phyloP scores from a whole-genome alignment of 2,113 vertebrate species.

The Indicator maculatus region DNA sequence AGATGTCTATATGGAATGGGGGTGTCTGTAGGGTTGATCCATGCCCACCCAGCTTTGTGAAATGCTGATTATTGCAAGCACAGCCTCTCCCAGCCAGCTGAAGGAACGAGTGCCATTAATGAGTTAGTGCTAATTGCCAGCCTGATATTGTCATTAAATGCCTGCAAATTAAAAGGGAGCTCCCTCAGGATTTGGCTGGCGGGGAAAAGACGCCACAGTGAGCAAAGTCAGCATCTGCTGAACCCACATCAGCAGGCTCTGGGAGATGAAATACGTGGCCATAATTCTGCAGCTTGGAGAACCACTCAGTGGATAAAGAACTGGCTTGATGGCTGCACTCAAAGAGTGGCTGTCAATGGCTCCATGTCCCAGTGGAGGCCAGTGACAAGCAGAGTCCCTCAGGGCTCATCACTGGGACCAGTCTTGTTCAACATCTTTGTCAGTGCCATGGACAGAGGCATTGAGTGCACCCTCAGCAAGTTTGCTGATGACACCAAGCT shows the following conservation, averaged over 20 bases:
- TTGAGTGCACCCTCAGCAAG: too few species aligned
- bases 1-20: too few species aligned
- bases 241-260: background rate
- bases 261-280: background rate
- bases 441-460: too few species aligned
- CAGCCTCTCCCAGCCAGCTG: background rate
- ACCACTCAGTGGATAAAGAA: too few species aligned
- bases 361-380: too few species aligned
- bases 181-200: constrained; percentile 35
- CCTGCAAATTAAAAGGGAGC: constrained; percentile 47
- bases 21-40: too few species aligned
- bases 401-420: too few species aligned
- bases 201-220: background rate
- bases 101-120: background rate
- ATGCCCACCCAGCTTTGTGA: background rate
- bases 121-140: constrained; percentile 45
- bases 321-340: too few species aligned
- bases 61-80: constrained; percentile 3
- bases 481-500: too few species aligned
- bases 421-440: too few species aligned
- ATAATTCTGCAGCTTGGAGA: background rate
- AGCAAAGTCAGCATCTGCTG: background rate
- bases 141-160: constrained; percentile 51
- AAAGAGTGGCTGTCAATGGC: too few species aligned
- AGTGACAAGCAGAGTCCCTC: too few species aligned